Conservation (phyloP, 2,113 vertebrate species). For the Lota lota region DNA sequence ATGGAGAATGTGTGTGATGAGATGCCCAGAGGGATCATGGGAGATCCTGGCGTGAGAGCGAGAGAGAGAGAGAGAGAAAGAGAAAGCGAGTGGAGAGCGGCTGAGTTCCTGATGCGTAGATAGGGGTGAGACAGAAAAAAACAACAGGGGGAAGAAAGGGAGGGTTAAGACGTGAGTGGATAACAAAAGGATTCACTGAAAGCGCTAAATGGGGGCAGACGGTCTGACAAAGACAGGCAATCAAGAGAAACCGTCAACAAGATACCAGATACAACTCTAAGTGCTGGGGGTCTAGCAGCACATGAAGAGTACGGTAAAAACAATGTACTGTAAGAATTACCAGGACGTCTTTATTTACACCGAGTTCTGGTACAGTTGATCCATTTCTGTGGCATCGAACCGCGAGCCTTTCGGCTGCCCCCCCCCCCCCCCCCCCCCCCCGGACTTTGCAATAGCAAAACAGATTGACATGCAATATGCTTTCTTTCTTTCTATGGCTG, state of each 20-base stretch:
- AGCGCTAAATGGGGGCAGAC: not conserved
- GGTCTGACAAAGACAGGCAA: slow-evolving; percentile 13
- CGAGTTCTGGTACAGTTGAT: too few relatives aligned
- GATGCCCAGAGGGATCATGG: not conserved
- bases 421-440: too few relatives aligned
- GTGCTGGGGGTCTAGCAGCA: not conserved
- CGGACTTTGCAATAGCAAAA: too few relatives aligned
- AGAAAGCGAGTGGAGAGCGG: slow-evolving; percentile 17
- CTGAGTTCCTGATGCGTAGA: slow-evolving; percentile 30
- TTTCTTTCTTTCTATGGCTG: too few relatives aligned
- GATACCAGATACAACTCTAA: not conserved
- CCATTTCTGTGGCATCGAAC: too few relatives aligned
- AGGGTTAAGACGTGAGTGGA: not conserved
- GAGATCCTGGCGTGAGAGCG: slow-evolving; percentile 10
- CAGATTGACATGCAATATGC: too few relatives aligned
- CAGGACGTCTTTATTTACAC: too few relatives aligned
- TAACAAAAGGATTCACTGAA: slow-evolving; percentile 5
- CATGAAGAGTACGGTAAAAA: too few relatives aligned
- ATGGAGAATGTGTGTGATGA: slow-evolving; percentile 11
- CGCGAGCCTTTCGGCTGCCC: too few relatives aligned
- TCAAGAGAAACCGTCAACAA: not conserved
- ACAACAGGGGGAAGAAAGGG: not conserved
- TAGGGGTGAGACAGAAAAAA: slow-evolving; percentile 10
- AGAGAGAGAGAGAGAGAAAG: slow-evolving; percentile 36
- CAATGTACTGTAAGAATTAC: too few relatives aligned